Evolutionary conservation across 2,113 vertebrate species (phyloP), one percentile per base, ranked within the genome.

Genomic region (Zosterops lateralis): DNA sequence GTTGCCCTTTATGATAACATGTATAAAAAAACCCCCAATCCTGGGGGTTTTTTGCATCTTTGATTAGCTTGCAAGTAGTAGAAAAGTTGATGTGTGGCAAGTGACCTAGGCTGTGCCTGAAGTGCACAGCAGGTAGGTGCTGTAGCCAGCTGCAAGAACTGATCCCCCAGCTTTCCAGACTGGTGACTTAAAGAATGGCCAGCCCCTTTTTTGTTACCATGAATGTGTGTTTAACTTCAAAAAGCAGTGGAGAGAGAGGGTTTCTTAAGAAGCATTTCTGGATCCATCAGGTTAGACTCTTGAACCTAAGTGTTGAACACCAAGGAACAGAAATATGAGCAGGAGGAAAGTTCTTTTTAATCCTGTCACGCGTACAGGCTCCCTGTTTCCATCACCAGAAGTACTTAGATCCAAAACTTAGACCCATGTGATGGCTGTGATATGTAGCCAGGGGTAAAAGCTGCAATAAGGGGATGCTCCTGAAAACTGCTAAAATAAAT

Each of bases 41-140:
- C 6, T 0, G 6, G 44, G 44, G 12, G 40, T 61, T 53, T 47
- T 47, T 64, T 32, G 8, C 0, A 0, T 60, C 12, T 70, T 32
- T 66, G 29, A 34, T 74, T 86, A 54, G 17, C 32, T 80, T 53
- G 31, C 36, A 73, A 34, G 28, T 44, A 53, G n/a, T 60, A 48
- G 76, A 36, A 70, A 77, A 56, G 7, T 7, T 74, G 28, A 28
- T 0, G 0, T 8, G 26, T 78, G n/a, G 34, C 20, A 38, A 28
- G 47, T 67, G 56, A 79, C 42, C 44, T 8, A 29, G 42, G 38
- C 44, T 60, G 22, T 89, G 57, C 44, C 74, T 68, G 0, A 68
- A 51, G 28, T 7, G 31, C 17, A 5, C 20, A 78, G 65, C 29
- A 40, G 54, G 11, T 73, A 17, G 0, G 0, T 17, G 32, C 64